Conservation (phyloP, 2,113 vertebrate genomes). For the Osmerus mordax region DNA sequence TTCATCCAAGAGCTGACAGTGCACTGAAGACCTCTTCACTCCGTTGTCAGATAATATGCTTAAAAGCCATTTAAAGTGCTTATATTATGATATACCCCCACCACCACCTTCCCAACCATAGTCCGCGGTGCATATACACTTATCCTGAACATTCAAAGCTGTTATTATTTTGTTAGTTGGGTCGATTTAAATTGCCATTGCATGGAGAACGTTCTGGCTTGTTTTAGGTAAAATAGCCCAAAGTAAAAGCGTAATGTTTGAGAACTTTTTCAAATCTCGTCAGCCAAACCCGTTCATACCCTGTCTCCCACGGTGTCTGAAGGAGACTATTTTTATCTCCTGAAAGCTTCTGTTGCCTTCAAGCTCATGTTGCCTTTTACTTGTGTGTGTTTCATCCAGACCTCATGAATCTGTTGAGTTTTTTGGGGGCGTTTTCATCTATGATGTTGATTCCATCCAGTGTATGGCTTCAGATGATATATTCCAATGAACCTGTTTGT, state of each 20-base stretch:
- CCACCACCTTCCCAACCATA: no score
- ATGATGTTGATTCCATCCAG: no score
- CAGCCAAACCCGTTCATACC: slow-evolving; percentile 37
- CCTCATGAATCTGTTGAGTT: no score
- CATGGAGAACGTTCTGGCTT: not conserved
- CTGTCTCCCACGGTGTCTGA: slow-evolving; percentile 45
- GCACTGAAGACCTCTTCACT: slow-evolving; percentile 34
- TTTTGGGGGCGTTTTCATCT: no score
- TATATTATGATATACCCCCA: not conserved
- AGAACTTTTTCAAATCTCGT: slow-evolving; percentile 29
- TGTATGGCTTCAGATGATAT: no score
- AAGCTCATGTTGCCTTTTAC: no score
- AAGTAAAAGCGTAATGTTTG: slow-evolving; percentile 29
- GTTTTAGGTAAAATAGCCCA: not conserved
- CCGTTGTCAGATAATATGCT: slow-evolving; percentile 44
- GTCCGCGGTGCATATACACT: no score
- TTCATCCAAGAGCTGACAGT: slow-evolving; percentile 43
- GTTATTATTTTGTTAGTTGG: no score
- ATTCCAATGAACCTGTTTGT: slow-evolving; percentile 44
- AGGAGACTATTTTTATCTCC: slow-evolving; percentile 60
- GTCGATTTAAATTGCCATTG: not conserved
- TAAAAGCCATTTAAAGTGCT: slow-evolving; percentile 42
- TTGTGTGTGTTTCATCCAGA: slow-evolving; percentile 21
- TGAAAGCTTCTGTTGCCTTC: slow-evolving; percentile 51
- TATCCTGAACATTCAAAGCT: no score